Percentiles rank a stretch among this genome's conserved stretches.
Evolutionary conservation across 1,140 invertebrate genomes (phyloP).

Genomic region (Drosophila tristis): DNA sequence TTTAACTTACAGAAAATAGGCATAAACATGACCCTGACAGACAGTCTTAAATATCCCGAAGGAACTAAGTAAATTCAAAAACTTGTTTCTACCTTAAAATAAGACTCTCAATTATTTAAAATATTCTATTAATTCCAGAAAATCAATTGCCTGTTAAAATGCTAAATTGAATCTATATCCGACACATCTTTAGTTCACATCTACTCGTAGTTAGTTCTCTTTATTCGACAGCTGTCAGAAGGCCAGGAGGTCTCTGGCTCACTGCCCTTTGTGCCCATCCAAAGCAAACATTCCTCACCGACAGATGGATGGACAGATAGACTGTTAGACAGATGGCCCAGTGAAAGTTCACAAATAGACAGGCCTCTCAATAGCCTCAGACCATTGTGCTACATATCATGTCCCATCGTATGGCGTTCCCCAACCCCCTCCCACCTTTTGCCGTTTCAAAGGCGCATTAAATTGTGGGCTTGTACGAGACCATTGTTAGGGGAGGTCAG

Average conservation of each 20-base stretch:
- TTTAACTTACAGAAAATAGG: no score
- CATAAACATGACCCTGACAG: no score
- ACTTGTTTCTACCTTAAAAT: no score
- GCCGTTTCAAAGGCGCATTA: conserved; percentile 15
- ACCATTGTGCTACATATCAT: background rate
- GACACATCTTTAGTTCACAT: no score
- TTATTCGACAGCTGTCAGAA: no score
- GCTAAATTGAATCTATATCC: no score
- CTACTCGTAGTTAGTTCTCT: no score
- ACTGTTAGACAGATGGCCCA: conserved; percentile 7
- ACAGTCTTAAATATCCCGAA: no score
- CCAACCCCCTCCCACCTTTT: background rate
- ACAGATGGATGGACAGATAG: conserved; percentile 33
- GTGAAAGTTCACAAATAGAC: conserved; percentile 26
- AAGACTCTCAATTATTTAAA: no score
- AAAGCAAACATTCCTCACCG: conserved; percentile 33
- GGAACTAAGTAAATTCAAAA: no score
- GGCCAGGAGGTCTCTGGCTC: background rate
- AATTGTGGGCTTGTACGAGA: conserved; percentile 21
- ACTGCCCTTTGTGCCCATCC: background rate
- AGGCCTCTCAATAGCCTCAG: conserved; percentile 7
- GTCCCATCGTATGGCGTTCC: background rate
- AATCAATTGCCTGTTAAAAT: no score
- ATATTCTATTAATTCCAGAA: no score
- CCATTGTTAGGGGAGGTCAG: conserved; percentile 41